A percentile compares a stretch with the other conserved stretches of the same genome.
phyloP scores from a whole-genome alignment of 2,888 invertebrate genomes.

The Microdon myrmicae region DNA sequence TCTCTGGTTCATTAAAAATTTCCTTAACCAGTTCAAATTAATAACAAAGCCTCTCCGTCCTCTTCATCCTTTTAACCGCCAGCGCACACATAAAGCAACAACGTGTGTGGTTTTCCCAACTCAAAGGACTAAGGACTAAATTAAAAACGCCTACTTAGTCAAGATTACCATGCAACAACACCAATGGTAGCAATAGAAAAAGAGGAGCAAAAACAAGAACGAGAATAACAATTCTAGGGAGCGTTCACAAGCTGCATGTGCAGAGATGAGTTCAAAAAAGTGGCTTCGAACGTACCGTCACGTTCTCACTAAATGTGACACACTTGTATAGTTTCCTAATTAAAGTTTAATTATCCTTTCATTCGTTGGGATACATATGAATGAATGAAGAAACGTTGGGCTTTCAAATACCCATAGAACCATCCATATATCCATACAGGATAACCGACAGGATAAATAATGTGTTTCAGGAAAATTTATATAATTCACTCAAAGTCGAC shows the following conservation, averaged over 20 bases:
- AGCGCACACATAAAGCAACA: conserved; percentile 2
- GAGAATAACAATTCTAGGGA: conserved; percentile 13
- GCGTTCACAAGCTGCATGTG: conserved; percentile 10
- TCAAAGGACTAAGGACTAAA: conserved; percentile 27
- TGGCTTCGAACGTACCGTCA: conserved; percentile 26
- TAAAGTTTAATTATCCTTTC: conserved; percentile 52
- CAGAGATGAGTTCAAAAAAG: background rate
- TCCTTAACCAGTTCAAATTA: conserved; percentile 46
- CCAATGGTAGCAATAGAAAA: conserved; percentile 14
- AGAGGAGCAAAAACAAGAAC: conserved; percentile 17
- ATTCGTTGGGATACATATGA: conserved; percentile 41
- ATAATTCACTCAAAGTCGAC: conserved; percentile 42
- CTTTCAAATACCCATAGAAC: conserved; percentile 46
- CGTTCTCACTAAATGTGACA: conserved; percentile 45
- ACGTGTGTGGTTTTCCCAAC: conserved; percentile 30
- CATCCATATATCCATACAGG: conserved; percentile 49
- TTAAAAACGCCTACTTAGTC: conserved; percentile 30
- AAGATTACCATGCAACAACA: conserved; percentile 8
- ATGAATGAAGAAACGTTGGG: conserved; percentile 42
- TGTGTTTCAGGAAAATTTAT: conserved; percentile 51
- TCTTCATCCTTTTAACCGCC: background rate
- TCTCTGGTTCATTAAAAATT: conserved; percentile 47
- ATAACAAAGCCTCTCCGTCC: conserved; percentile 37
- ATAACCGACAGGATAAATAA: conserved; percentile 53
- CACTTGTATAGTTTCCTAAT: conserved; percentile 52